Evolutionary conservation across 2,113 vertebrate species (phyloP).

Genomic region (Psettodes erumei): DNA sequence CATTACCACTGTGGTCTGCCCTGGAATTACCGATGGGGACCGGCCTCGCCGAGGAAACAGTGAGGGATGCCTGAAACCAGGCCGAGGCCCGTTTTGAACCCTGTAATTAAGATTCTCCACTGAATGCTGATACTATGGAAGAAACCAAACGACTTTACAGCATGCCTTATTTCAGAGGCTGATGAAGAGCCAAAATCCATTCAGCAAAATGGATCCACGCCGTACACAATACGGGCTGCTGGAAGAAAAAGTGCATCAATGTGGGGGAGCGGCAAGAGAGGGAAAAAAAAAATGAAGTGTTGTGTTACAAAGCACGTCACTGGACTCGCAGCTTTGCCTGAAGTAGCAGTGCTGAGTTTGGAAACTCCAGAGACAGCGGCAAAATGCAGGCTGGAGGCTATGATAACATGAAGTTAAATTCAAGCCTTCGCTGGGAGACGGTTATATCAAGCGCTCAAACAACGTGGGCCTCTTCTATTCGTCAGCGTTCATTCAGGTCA

Average conservation of each 20-base stretch:
- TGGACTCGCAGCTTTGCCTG: conserved; percentile 44
- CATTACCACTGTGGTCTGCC: conserved; percentile 81
- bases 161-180: conserved; percentile 76
- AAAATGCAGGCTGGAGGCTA: conserved; percentile 16
- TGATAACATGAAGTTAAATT: conserved; percentile 18
- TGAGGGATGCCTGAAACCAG: conserved; percentile 80
- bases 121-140: conserved; percentile 83
- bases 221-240: conserved; percentile 53
- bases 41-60: conserved; percentile 73
- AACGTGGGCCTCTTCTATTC: not conserved
- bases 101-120: conserved; percentile 84
- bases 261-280: conserved; percentile 51
- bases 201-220: conserved; percentile 73
- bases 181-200: conserved; percentile 75
- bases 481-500: conserved; percentile 20
- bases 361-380: conserved; percentile 44
- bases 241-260: conserved; percentile 62
- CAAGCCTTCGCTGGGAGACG: not conserved
- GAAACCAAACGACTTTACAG: conserved; percentile 83
- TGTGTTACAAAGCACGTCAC: conserved; percentile 60
- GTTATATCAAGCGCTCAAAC: conserved; percentile 10
- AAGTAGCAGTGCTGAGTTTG: conserved; percentile 32
- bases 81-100: conserved; percentile 74
- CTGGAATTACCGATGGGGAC: conserved; percentile 81
- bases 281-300: conserved; percentile 59